Evolutionary conservation across 2,797 vertebrate species (phyloP), one percentile per base, ranked within the genome.

Genomic region (Sebastes vulpes): DNA sequence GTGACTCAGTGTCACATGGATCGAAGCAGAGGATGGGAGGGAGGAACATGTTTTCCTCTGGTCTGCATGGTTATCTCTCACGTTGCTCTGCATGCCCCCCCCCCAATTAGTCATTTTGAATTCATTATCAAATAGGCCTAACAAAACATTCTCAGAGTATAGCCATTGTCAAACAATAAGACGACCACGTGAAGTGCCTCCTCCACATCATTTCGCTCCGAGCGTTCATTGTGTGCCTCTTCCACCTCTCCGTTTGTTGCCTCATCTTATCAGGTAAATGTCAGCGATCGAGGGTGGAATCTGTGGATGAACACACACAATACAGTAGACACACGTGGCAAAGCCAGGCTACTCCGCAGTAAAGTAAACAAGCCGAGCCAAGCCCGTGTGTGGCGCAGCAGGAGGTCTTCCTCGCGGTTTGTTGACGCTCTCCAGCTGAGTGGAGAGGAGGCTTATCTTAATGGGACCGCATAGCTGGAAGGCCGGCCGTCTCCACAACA

Each of bases 361-460:
- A 72, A 72, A 31, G 79, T 80, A 88, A 90, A 91, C 72, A 92
- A 72, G 52, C 3, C 14, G 2, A 72, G 9, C 46, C n/a, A 16
- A 29, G 57, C 23, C 0, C 18, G 23, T 35, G 42, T 66, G 58
- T 46, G 31, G 63, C 21, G 5, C 78, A 60, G 70, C 60, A 16
- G 61, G 80, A 82, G 74, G 65, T 63, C 72, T 61, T 68, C 28
- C 71, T 72, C 23, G 3, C 57, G 65, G 78, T 89, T 89, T 93
- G 87, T 91, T 91, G 81, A 88, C 2, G 69, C 65, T 79, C 23
- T 77, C 35, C 7, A 11, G 69, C 52, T 67, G 78, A 87, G 53
- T 73, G 65, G 81, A 80, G 76, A 71, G 60, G 29, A 70, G 4
- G 53, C 82, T 94, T 92, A 92, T 91, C 88, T 86, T 87, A 89